Conservation (phyloP, 2,113 vertebrate genomes). For the Melanerpes aurifrons region DNA sequence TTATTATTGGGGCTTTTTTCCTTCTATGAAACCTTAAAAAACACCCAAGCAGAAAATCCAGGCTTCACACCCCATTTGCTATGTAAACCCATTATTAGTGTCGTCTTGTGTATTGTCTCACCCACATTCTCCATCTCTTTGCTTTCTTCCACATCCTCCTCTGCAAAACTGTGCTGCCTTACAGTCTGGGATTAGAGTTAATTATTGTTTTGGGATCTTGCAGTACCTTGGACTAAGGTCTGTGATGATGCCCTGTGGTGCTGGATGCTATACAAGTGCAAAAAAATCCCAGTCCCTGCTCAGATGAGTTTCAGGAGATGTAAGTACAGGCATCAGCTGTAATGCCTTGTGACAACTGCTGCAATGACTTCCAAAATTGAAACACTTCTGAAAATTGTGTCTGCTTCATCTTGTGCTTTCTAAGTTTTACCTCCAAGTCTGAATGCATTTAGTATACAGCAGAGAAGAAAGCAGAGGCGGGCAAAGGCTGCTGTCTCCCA, state of each 20-base stretch:
- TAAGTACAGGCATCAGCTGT: not conserved
- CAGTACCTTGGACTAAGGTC: not conserved
- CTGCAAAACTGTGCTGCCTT: not conserved
- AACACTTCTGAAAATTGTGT: not conserved
- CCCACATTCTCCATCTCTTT: not conserved
- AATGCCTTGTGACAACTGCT: not conserved
- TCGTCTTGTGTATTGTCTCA: slow-evolving; percentile 8
- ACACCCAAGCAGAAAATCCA: slow-evolving; percentile 34
- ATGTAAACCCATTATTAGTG: slow-evolving; percentile 17
- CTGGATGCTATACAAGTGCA: not conserved
- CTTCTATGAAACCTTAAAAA: slow-evolving; percentile 36
- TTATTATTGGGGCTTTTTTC: not conserved
- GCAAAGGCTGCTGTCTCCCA: not conserved
- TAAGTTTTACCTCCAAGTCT: not conserved
- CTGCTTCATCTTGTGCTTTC: not conserved
- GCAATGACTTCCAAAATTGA: not conserved
- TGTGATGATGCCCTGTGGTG: not conserved
- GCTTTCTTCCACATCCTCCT: slow-evolving; percentile 1
- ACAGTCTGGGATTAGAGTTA: not conserved
- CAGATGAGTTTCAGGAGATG: not conserved
- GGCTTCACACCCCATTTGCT: slow-evolving; percentile 14
- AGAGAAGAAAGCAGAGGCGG: not conserved
- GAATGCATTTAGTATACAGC: not conserved
- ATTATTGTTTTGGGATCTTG: not conserved
- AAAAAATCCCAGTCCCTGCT: not conserved